Evolutionary conservation across 2,113 vertebrate species (phyloP).

Genomic region (Argyrosomus japonicus): DNA sequence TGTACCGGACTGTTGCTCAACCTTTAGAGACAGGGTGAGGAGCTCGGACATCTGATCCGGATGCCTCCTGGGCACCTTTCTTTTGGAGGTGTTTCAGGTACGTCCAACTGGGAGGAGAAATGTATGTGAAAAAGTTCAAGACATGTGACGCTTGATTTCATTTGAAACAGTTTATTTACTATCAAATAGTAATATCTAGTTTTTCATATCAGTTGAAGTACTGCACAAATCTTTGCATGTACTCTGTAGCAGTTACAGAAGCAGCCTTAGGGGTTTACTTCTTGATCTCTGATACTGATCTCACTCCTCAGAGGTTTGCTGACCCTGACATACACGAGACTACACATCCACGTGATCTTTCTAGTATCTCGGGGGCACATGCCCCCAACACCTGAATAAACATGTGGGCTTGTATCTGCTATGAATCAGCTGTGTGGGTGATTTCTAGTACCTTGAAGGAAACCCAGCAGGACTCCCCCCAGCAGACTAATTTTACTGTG

Average conservation of each 20-base stretch:
- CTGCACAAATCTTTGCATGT: neutral
- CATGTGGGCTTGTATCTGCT: conserved; percentile 1
- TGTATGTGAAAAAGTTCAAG: too few species aligned
- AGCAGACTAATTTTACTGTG: neutral
- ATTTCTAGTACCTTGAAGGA: neutral
- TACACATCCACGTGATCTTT: conserved; percentile 1
- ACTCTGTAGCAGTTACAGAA: neutral
- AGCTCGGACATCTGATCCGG: too few species aligned
- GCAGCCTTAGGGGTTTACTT: neutral
- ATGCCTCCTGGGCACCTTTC: too few species aligned
- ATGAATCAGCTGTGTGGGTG: neutral
- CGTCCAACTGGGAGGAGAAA: too few species aligned
- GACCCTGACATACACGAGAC: conserved; percentile 6
- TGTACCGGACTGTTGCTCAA: too few species aligned
- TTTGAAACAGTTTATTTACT: too few species aligned
- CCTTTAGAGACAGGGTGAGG: too few species aligned
- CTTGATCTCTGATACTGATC: neutral
- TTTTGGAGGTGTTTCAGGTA: too few species aligned
- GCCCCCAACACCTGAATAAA: conserved; percentile 46
- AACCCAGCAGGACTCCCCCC: neutral
- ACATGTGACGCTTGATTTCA: too few species aligned
- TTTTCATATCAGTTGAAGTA: too few species aligned
- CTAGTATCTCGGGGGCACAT: neutral
- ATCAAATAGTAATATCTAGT: neutral
- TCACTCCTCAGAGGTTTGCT: neutral